phyloP scores from a whole-genome alignment of 2,113 vertebrate species.

The Oreotrochilus melanogaster region DNA sequence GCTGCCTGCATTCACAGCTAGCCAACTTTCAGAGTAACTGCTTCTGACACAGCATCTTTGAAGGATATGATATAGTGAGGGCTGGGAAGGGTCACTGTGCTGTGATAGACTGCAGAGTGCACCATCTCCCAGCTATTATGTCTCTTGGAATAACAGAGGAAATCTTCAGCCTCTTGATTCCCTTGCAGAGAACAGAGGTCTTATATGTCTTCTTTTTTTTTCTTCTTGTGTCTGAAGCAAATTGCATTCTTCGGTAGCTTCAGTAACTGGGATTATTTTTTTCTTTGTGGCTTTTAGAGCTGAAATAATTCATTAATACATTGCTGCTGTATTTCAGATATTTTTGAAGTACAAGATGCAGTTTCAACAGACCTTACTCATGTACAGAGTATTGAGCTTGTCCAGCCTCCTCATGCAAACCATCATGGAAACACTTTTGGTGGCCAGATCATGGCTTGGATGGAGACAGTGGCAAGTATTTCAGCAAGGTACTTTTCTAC shows the following conservation, averaged over 20 bases:
- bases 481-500: slow-evolving; percentile 79
- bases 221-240: neutral
- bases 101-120: neutral
- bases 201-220: neutral
- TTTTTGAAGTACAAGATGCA: slow-evolving; percentile 23
- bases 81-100: neutral
- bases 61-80: too few relatives aligned
- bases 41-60: neutral
- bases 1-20: neutral
- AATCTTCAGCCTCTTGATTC: neutral
- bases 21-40: neutral
- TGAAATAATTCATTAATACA: neutral
- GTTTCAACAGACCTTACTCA: slow-evolving; percentile 69
- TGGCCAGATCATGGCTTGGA: slow-evolving; percentile 88
- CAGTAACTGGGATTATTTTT: neutral
- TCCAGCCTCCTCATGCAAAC: slow-evolving; percentile 84
- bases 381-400: slow-evolving; percentile 84
- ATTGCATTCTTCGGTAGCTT: neutral
- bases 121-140: neutral
- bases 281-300: neutral
- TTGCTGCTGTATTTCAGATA: slow-evolving; percentile 44
- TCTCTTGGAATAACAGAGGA: neutral
- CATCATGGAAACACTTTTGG: slow-evolving; percentile 86
- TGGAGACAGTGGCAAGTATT: slow-evolving; percentile 83
- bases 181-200: neutral